A percentile compares a stretch with the other conserved stretches of the same genome.
These are phyloP conservation scores for Willowsia nigromaculata DNA, from an alignment of 2,888 invertebrate species.

Conservation along the genomic window DNA sequence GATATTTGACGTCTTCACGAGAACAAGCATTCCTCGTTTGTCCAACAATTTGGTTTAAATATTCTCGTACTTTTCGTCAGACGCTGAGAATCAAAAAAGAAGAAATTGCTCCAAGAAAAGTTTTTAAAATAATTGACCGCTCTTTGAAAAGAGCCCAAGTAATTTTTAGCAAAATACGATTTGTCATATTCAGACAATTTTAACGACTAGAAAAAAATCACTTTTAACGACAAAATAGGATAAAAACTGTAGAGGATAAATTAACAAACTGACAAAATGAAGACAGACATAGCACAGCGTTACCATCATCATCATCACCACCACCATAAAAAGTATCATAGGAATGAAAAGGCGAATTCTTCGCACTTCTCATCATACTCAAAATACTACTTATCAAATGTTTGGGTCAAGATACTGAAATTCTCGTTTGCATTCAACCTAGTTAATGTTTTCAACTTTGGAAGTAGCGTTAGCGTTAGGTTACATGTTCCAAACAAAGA, in stretches of 20 bases:
- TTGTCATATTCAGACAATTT: not conserved
- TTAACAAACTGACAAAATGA: conserved; percentile 36
- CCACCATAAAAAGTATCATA: conserved; percentile 24
- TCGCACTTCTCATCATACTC: conserved; percentile 57
- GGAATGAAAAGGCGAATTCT: conserved; percentile 51
- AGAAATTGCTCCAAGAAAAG: not conserved
- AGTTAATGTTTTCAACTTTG: conserved; percentile 71
- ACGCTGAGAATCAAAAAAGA: not conserved
- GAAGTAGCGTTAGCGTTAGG: conserved; percentile 67
- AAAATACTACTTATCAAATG: conserved; percentile 64
- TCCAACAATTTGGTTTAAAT: not conserved
- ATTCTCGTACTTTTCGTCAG: conserved; percentile 26
- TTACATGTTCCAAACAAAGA: conserved; percentile 72
- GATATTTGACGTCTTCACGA: conserved; percentile 63
- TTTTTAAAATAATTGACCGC: not conserved
- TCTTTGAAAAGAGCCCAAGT: not conserved
- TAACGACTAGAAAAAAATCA: not conserved
- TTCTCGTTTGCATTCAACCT: conserved; percentile 73
- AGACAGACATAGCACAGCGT: conserved; percentile 12
- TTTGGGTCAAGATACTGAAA: conserved; percentile 73
- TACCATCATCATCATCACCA: not conserved
- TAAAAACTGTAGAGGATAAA: not conserved
- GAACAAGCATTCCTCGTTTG: conserved; percentile 12
- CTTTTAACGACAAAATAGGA: not conserved
- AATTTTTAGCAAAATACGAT: not conserved